Conservation (phyloP, 2,888 invertebrate species). For the Drosophila gaucha region DNA sequence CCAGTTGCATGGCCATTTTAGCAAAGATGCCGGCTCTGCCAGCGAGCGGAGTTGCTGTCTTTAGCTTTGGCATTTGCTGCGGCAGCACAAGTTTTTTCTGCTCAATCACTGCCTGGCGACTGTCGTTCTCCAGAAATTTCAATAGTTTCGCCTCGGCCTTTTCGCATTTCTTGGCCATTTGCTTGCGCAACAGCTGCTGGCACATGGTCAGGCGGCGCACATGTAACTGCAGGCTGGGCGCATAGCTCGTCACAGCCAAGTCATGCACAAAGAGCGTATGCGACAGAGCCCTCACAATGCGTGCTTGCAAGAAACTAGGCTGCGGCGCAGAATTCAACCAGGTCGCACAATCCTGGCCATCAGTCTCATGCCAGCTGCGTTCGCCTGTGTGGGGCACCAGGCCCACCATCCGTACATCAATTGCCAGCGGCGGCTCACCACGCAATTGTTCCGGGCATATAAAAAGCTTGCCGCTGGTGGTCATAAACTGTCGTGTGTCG, state of each 20-base stretch:
- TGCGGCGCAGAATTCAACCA: constrained; percentile 29
- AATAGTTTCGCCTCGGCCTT: constrained; percentile 11
- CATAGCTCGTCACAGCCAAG: constrained; percentile 39
- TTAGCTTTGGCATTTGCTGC: neutral
- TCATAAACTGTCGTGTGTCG: constrained; percentile 53
- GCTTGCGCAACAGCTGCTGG: neutral
- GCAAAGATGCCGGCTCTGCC: constrained; percentile 15
- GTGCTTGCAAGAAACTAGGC: constrained; percentile 56
- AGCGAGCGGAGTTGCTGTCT: neutral
- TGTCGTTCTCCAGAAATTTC: constrained; percentile 26
- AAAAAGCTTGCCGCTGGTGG: constrained; percentile 38
- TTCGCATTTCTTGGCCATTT: constrained; percentile 42
- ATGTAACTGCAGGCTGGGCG: constrained; percentile 24
- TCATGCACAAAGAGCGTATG: constrained; percentile 52
- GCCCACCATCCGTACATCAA: constrained; percentile 57
- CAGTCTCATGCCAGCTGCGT: constrained; percentile 38
- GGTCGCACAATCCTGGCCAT: constrained; percentile 11
- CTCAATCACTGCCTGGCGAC: no score
- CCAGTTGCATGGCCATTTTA: constrained; percentile 31
- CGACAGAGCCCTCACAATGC: constrained; percentile 26
- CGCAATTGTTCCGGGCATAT: constrained; percentile 41
- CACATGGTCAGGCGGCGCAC: constrained; percentile 29
- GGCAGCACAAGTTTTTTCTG: neutral
- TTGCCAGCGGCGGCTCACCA: constrained; percentile 22
- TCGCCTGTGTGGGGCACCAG: constrained; percentile 55